A percentile compares a stretch with the other conserved stretches of the same genome.
phyloP scores from a whole-genome alignment of 2,888 invertebrate species.

The Microctonus brassicae region DNA sequence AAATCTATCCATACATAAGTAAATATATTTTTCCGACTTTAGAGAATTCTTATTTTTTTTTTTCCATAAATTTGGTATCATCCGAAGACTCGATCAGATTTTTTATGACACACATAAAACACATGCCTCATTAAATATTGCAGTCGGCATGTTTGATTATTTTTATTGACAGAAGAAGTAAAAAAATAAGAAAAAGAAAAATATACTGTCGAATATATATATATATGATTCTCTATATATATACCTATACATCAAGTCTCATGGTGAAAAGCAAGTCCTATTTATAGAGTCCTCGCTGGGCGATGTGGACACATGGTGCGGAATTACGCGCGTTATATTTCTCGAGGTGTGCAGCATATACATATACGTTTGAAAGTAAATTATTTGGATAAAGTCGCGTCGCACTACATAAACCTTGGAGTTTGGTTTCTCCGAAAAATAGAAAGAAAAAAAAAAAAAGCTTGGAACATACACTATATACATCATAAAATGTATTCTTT shows the following conservation, averaged over 20 bases:
- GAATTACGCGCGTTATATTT: slow-evolving; percentile 53
- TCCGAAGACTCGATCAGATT: background rate
- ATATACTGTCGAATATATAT: background rate
- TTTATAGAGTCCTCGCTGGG: slow-evolving; percentile 19
- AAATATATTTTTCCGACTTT: too few relatives aligned
- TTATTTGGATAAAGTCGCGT: slow-evolving; percentile 61
- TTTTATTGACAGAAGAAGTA: background rate
- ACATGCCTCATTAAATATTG: background rate
- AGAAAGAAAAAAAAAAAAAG: background rate
- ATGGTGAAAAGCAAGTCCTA: slow-evolving; percentile 16
- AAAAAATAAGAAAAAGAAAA: background rate
- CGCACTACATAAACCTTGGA: slow-evolving; percentile 22
- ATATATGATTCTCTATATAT: background rate
- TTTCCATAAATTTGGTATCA: background rate
- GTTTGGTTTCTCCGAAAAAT: slow-evolving; percentile 29
- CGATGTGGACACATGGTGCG: slow-evolving; percentile 51
- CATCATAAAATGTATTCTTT: background rate
- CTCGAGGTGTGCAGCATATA: slow-evolving; percentile 11
- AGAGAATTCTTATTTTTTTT: background rate
- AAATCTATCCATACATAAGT: too few relatives aligned
- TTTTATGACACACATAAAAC: background rate
- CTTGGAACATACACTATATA: background rate
- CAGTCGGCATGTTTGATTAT: background rate
- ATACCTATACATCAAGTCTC: background rate
- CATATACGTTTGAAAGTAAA: slow-evolving; percentile 47